Conservation (phyloP, 2,888 invertebrate genomes). For the Oscheius sp. region DNA sequence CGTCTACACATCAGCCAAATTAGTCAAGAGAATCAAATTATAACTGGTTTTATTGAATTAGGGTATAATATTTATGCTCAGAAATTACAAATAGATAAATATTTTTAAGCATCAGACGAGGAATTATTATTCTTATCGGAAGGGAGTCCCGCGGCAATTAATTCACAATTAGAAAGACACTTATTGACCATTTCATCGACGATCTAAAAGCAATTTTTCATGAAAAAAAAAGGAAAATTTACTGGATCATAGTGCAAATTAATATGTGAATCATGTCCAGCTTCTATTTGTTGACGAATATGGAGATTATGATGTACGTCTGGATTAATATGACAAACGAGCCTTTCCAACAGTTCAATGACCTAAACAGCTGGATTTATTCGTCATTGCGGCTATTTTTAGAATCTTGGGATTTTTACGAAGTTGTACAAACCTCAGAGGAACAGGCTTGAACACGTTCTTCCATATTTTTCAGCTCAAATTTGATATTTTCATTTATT, state of each 20-base stretch:
- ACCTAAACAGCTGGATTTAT: slow-evolving; percentile 5
- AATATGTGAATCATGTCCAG: not conserved
- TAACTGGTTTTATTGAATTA: not conserved
- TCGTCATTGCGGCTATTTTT: too few relatives aligned
- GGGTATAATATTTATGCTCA: not conserved
- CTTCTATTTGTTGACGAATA: slow-evolving; percentile 16
- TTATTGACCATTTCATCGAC: not conserved
- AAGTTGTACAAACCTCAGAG: not conserved
- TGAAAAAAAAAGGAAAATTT: not conserved
- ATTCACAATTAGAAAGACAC: slow-evolving; percentile 7
- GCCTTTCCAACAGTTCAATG: slow-evolving; percentile 17
- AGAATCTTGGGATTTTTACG: not conserved
- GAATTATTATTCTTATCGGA: slow-evolving; percentile 4
- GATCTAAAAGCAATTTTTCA: not conserved
- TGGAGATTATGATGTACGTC: slow-evolving; percentile 13
- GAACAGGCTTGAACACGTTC: not conserved
- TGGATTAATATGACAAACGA: slow-evolving; percentile 12
- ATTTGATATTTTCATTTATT: not conserved
- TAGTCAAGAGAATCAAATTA: slow-evolving; percentile 47
- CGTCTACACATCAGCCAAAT: slow-evolving; percentile 64
- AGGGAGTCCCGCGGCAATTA: not conserved
- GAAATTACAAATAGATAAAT: slow-evolving; percentile 3
- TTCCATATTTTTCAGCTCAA: slow-evolving; percentile 6
- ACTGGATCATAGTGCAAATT: not conserved
- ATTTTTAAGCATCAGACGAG: not conserved